Percentiles rank a stretch among this genome's conserved stretches.
Conservation (phyloP, 2,113 vertebrate species). For the Balaeniceps rex region DNA sequence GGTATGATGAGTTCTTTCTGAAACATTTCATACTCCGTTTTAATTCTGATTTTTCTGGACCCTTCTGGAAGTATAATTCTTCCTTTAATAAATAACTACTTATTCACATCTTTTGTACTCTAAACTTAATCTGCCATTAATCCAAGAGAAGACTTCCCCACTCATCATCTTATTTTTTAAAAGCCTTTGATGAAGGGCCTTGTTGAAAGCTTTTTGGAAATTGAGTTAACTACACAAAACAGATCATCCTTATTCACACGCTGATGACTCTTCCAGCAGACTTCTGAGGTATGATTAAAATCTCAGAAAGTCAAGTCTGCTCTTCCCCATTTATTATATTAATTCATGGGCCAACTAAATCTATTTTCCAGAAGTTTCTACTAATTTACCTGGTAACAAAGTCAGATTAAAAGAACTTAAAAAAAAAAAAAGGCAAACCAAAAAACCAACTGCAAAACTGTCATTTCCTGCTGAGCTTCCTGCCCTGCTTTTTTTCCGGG, state of each 20-base stretch:
- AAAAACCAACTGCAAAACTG: background rate
- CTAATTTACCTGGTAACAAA: background rate
- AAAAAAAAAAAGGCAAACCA: background rate
- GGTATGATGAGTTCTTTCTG: background rate
- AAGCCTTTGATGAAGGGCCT: background rate
- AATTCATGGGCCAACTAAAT: background rate
- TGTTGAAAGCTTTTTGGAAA: background rate
- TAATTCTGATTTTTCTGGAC: background rate
- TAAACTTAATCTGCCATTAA: background rate
- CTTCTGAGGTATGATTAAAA: background rate
- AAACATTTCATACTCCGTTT: background rate
- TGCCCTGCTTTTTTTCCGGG: background rate
- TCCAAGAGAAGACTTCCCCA: background rate
- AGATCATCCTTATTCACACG: background rate
- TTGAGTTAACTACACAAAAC: background rate
- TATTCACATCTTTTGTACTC: background rate
- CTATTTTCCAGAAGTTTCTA: background rate
- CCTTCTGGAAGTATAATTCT: background rate
- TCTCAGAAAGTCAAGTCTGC: background rate
- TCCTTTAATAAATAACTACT: background rate
- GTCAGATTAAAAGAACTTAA: background rate
- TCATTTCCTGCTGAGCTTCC: background rate
- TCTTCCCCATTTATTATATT: background rate
- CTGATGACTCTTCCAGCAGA: background rate
- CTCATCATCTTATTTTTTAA: background rate